phyloP scores from a whole-genome alignment of 1,140 invertebrate species.

The Diploscapter pachys region DNA sequence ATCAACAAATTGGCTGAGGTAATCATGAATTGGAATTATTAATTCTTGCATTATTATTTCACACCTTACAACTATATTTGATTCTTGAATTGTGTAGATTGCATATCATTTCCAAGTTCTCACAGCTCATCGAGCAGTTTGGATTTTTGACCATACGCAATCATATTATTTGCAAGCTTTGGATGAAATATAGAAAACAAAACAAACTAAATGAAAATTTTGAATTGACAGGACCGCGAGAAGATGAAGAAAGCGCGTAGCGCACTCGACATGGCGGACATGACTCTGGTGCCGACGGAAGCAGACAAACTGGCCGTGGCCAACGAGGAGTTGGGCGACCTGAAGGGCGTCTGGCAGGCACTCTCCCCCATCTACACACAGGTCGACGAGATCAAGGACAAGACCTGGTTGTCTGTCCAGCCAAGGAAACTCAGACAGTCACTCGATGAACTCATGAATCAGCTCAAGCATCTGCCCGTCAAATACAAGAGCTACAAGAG shows the following conservation, averaged over 20 bases:
- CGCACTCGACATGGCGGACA: constrained; percentile 88
- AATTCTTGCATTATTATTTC: too few relatives aligned
- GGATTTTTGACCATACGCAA: too few relatives aligned
- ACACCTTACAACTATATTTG: too few relatives aligned
- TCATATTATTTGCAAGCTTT: too few relatives aligned
- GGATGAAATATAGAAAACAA: too few relatives aligned
- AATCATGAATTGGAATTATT: constrained; percentile 69
- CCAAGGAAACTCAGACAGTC: constrained; percentile 84
- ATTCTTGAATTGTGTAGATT: too few relatives aligned
- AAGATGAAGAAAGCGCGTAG: constrained; percentile 97
- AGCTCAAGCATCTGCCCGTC: constrained; percentile 91
- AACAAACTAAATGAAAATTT: too few relatives aligned
- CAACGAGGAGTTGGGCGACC: constrained; percentile 90
- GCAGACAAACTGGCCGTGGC: constrained; percentile 77
- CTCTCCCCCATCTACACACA: constrained; percentile 56
- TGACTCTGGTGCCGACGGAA: constrained; percentile 56
- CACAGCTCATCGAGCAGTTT: too few relatives aligned
- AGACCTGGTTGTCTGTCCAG: constrained; percentile 95
- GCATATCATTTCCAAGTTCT: too few relatives aligned
- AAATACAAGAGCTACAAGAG: constrained; percentile 91
- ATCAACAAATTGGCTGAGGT: constrained; percentile 84
- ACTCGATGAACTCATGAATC: constrained; percentile 83
- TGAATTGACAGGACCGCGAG: constrained; percentile 67
- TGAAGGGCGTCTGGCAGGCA: constrained; percentile 68
- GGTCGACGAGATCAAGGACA: constrained; percentile 67